Percentiles rank a stretch among this genome's conserved stretches.
These are phyloP conservation scores for Drosophila cardini DNA, from an alignment of 1,140 invertebrate species.

Conservation along the genomic window DNA sequence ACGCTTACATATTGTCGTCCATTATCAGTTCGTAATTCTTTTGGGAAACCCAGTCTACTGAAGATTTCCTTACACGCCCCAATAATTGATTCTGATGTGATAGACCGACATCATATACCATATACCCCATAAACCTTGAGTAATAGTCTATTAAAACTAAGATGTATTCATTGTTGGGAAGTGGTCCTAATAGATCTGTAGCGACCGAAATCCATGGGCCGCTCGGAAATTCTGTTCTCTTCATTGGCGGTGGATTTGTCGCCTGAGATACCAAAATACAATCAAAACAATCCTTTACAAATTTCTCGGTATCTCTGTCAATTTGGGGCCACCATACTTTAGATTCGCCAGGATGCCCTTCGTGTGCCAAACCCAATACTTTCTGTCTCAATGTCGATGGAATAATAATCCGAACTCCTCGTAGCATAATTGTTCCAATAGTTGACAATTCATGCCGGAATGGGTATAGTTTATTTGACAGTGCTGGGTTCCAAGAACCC, in stretches of 20 bases:
- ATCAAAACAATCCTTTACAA: too few relatives aligned
- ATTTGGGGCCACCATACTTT: too few relatives aligned
- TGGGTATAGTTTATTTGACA: slow-evolving; percentile 21
- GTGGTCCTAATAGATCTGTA: too few relatives aligned
- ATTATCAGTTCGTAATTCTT: slow-evolving; percentile 39
- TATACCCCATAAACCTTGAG: too few relatives aligned
- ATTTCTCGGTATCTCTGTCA: too few relatives aligned
- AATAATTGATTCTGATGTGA: slow-evolving; percentile 34
- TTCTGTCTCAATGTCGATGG: slow-evolving; percentile 45
- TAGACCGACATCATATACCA: too few relatives aligned
- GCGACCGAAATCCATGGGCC: too few relatives aligned
- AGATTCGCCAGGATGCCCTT: slow-evolving; percentile 8
- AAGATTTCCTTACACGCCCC: slow-evolving; percentile 43
- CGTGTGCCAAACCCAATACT: slow-evolving; percentile 5
- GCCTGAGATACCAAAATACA: too few relatives aligned
- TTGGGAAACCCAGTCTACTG: slow-evolving; percentile 33
- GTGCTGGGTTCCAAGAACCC: slow-evolving; percentile 12
- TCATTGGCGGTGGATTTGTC: too few relatives aligned
- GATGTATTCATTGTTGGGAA: too few relatives aligned
- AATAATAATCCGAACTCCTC: slow-evolving; percentile 64
- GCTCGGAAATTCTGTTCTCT: too few relatives aligned
- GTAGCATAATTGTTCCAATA: slow-evolving; percentile 27
- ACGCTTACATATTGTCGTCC: slow-evolving; percentile 29
- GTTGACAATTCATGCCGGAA: slow-evolving; percentile 40
- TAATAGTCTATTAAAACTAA: too few relatives aligned